Conservation (phyloP, 2,797 vertebrate genomes). For the Mormyrops attenuatus region DNA sequence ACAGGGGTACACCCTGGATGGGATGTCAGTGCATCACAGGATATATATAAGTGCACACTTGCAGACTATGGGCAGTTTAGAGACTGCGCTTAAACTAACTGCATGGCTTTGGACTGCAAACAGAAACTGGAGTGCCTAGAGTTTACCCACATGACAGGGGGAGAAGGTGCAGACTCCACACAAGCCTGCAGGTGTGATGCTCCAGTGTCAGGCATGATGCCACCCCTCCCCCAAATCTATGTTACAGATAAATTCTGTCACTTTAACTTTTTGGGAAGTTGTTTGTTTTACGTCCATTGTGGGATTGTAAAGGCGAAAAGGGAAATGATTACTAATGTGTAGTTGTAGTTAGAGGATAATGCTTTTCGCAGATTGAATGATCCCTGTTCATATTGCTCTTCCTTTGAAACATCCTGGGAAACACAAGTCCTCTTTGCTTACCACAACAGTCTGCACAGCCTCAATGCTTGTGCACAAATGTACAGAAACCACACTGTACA, state of each 20-base stretch:
- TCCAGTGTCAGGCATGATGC: background rate
- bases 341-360: conserved; percentile 11
- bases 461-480: background rate
- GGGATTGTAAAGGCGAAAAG: conserved; percentile 20
- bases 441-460: conserved; percentile 26
- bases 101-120: background rate
- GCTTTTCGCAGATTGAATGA: conserved; percentile 35
- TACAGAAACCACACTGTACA: background rate
- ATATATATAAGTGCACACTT: background rate
- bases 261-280: conserved; percentile 13
- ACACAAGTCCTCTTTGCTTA: conserved; percentile 24
- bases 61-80: background rate
- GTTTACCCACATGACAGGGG: background rate
- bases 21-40: background rate
- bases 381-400: conserved; percentile 11
- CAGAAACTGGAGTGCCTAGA: background rate
- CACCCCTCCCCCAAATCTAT: background rate
- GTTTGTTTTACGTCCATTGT: background rate
- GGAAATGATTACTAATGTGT: conserved; percentile 23
- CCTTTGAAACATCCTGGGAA: conserved; percentile 26
- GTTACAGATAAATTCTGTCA: background rate
- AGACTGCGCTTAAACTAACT: background rate
- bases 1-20: background rate
- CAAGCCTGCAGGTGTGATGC: background rate
- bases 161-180: background rate